Evolutionary conservation across 1,140 invertebrate genomes (phyloP).

Genomic region (Gryon sp.): DNA sequence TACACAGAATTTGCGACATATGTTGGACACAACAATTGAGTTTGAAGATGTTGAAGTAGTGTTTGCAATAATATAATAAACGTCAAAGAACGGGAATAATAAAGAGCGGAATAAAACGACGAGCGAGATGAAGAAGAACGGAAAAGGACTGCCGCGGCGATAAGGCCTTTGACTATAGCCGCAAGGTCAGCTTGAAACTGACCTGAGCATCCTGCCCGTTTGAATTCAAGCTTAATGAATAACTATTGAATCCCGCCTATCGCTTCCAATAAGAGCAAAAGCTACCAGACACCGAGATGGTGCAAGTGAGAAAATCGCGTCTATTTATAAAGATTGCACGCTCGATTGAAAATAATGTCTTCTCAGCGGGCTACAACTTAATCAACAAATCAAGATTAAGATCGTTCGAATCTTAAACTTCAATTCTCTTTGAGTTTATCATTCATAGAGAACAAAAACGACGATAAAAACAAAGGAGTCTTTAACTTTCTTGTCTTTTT

Average conservation of each 20-base stretch:
- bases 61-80: constrained; percentile 45
- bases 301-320: constrained; percentile 65
- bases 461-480: too few relatives aligned
- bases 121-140: constrained; percentile 46
- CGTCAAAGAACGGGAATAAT: constrained; percentile 45
- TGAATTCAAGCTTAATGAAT: constrained; percentile 78
- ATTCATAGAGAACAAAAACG: constrained; percentile 5
- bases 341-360: constrained; percentile 64
- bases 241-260: constrained; percentile 78
- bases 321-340: constrained; percentile 63
- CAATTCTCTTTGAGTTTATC: not conserved
- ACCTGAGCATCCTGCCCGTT: constrained; percentile 76
- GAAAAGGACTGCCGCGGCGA: constrained; percentile 70
- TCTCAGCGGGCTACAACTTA: constrained; percentile 38
- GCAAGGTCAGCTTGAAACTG: constrained; percentile 75
- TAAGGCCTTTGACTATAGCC: constrained; percentile 77
- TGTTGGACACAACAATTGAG: too few relatives aligned
- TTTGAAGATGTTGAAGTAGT: constrained; percentile 48
- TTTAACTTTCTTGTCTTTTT: too few relatives aligned
- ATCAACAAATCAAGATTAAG: constrained; percentile 43
- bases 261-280: constrained; percentile 73
- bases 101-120: constrained; percentile 60
- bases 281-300: constrained; percentile 60
- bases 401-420: constrained; percentile 10
- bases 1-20: too few relatives aligned